phyloP scores from a whole-genome alignment of 2,888 invertebrate genomes.

The Epistrophe grossulariae region DNA sequence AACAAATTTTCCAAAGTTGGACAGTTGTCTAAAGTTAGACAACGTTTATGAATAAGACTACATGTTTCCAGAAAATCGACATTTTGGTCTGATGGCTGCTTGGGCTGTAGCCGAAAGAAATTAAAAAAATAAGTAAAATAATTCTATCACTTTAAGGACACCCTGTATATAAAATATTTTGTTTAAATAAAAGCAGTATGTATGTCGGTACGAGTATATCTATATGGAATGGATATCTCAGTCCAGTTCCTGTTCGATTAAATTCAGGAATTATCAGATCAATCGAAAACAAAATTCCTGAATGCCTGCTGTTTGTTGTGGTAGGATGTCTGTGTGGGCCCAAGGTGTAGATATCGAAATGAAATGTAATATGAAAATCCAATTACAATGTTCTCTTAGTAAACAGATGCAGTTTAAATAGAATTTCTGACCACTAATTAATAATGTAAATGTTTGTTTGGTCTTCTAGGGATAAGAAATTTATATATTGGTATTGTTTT shows the following conservation, averaged over 20 bases:
- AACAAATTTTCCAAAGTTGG: too few species aligned
- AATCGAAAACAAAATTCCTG: slow-evolving; percentile 15
- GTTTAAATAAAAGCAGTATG: neutral
- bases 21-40: too few species aligned
- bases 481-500: neutral
- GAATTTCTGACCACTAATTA: slow-evolving; percentile 3
- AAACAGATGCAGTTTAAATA: slow-evolving; percentile 2
- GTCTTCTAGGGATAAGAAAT: neutral
- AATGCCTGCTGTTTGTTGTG: neutral
- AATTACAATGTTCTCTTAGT: neutral
- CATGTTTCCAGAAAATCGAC: too few species aligned
- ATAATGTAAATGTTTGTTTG: slow-evolving; percentile 3
- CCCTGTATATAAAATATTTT: neutral
- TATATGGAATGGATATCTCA: neutral
- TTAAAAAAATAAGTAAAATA: too few species aligned
- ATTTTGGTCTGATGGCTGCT: too few species aligned
- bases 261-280: slow-evolving; percentile 14
- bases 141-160: neutral
- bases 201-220: too few species aligned
- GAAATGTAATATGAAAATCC: slow-evolving; percentile 1
- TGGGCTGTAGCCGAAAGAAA: too few species aligned
- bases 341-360: slow-evolving; percentile 7
- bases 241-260: neutral
- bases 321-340: neutral
- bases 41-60: too few species aligned